Percentiles rank a stretch among this genome's conserved stretches.
These are phyloP conservation scores for Hippoglossus stenolepis DNA, from an alignment of 2,113 vertebrate species.

Conservation along the genomic window DNA sequence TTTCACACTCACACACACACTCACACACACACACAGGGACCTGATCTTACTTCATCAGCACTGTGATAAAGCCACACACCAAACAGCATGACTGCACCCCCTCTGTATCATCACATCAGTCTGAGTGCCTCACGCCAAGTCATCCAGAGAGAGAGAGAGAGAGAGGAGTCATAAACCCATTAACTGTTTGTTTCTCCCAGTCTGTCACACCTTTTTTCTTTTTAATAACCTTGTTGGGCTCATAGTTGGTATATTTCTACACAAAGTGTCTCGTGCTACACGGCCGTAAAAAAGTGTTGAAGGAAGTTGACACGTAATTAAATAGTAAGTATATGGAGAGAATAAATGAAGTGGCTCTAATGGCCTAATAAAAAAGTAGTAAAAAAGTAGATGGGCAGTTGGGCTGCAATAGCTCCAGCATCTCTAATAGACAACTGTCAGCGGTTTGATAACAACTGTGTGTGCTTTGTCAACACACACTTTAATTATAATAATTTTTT, in stretches of 20 bases:
- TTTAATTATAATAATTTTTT: background rate
- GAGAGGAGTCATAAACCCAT: background rate
- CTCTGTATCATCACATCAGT: conserved; percentile 40
- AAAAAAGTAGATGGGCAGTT: conserved; percentile 65
- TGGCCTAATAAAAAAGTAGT: conserved; percentile 67
- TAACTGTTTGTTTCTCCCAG: conserved; percentile 30
- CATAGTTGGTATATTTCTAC: background rate
- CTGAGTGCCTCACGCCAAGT: conserved; percentile 36
- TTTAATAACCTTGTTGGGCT: background rate
- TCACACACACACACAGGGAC: conserved; percentile 25
- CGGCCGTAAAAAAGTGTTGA: conserved; percentile 58
- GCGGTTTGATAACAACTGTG: conserved; percentile 19
- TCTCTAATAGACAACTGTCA: conserved; percentile 46
- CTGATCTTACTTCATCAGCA: background rate
- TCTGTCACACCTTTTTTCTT: background rate
- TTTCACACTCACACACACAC: background rate
- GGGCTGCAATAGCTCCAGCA: conserved; percentile 39
- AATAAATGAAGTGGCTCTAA: conserved; percentile 64
- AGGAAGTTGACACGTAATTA: conserved; percentile 66
- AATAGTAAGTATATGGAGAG: conserved; percentile 57
- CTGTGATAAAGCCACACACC: background rate
- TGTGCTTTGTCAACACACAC: conserved; percentile 34
- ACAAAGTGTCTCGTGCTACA: conserved; percentile 33
- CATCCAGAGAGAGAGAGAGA: conserved; percentile 24
- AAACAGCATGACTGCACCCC: background rate